Conservation (phyloP, 2,888 invertebrate genomes). For the Thymelicus lineola region DNA sequence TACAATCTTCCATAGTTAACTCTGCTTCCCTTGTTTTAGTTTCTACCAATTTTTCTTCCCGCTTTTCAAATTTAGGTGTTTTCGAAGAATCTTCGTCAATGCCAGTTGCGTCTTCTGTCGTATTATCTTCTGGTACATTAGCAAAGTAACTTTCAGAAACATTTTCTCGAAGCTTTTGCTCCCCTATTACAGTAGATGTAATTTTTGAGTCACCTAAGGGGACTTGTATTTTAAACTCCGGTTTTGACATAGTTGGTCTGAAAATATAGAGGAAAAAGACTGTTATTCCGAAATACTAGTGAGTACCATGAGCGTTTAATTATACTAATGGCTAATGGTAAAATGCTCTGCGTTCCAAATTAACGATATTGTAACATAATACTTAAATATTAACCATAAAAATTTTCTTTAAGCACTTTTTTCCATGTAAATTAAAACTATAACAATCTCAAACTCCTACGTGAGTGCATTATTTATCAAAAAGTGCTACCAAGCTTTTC, state of each 20-base stretch:
- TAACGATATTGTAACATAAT: too few species aligned
- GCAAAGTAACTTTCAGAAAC: slow-evolving; percentile 31
- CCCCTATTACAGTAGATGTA: slow-evolving; percentile 64
- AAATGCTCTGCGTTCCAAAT: too few species aligned
- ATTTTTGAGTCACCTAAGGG: slow-evolving; percentile 46
- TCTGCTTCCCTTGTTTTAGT: neutral
- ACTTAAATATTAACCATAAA: too few species aligned
- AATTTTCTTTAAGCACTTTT: too few species aligned
- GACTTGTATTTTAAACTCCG: slow-evolving; percentile 50
- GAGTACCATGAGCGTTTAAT: too few species aligned
- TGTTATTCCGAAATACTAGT: neutral
- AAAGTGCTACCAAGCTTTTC: too few species aligned
- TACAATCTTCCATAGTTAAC: neutral
- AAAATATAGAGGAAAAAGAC: slow-evolving; percentile 15
- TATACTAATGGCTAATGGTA: too few species aligned
- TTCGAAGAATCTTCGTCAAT: neutral
- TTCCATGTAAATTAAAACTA: too few species aligned
- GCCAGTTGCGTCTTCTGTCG: neutral
- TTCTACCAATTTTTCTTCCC: neutral
- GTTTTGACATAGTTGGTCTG: slow-evolving; percentile 61
- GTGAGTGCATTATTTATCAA: too few species aligned
- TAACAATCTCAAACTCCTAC: too few species aligned
- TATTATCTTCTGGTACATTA: slow-evolving; percentile 42
- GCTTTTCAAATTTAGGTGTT: neutral
- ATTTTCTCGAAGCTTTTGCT: slow-evolving; percentile 56